Evolutionary conservation across 1,140 invertebrate species (phyloP), one percentile per base, ranked within the genome.

Genomic region (Zaprionus inermis): DNA sequence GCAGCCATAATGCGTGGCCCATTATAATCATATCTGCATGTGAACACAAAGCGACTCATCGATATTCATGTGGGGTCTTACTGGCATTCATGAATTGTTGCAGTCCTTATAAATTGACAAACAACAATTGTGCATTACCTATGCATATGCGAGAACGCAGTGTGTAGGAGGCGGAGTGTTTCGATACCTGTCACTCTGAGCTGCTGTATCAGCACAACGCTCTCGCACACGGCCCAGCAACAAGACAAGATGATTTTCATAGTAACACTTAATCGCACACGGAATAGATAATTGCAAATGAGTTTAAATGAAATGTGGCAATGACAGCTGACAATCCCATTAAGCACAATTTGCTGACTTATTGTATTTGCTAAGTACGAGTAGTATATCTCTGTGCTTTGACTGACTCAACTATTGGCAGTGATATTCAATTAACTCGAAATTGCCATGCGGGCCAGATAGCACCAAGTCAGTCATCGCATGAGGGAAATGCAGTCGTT

Each of bases 81-180:
- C 30, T n/a, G 5, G 5, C 0, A 54, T 54, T 14, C 4, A 14
- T 52, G 9, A 46, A 18, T 2, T 38, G 18, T 16, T 46, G 16
- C 18, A 14, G 22, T 5, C 24, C 24, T 5, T 28, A 28, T 5
- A 28, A 28, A 28, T 28, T 28, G 24, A 34, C 36, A 61, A 76
- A 88, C 84, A 84, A 63, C 74, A 68, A 63, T 70, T 80, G 61
- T 89, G 84, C 84, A 89, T 88, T 88, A 83, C 24, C 5, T 4
- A 28, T n/a, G n/a, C 68, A 44, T 55, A 14, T 58, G 41, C 16
- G 38, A 28, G 22, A 22, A 22, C 7, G 38, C 10, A 14, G 22
- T 18, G 49, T 30, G 22, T 66, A 24, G 10, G 59, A 49, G n/a
- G 7, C 9, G n/a, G n/a, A 1, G 24, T 3, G 24, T 28, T 3